These are phyloP conservation scores for Tangara arthus DNA, from an alignment of 2,797 vertebrate genomes.

Conservation along the genomic window DNA sequence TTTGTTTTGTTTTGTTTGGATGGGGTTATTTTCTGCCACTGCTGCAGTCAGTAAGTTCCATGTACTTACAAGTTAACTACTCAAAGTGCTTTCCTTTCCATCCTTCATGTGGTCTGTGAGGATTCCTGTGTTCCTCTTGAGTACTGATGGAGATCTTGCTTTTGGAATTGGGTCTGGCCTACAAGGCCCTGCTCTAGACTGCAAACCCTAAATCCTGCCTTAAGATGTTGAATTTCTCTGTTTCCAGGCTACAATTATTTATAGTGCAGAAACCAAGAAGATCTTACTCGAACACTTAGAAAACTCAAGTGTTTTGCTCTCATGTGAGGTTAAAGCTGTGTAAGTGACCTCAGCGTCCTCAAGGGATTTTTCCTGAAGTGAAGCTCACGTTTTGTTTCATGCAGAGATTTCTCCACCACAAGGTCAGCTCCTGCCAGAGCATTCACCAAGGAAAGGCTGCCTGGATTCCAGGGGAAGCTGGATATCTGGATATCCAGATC, in stretches of 20 bases:
- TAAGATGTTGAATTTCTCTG: neutral
- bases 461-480: neutral
- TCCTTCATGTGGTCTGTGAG: neutral
- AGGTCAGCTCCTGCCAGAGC: neutral
- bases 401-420: neutral
- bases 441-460: neutral
- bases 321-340: neutral
- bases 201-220: neutral
- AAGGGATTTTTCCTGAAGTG: neutral
- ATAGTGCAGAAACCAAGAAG: neutral
- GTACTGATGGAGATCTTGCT: neutral
- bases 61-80: neutral
- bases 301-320: neutral
- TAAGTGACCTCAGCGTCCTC: neutral
- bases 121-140: neutral
- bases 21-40: neutral
- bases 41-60: neutral
- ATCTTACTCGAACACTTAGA: neutral
- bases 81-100: too few species aligned
- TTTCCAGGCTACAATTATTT: neutral
- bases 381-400: neutral
- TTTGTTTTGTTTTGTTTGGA: neutral
- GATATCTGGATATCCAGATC: too few species aligned
- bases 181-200: neutral
- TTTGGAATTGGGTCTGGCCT: neutral